These are phyloP conservation scores for Ictalurus furcatus DNA, from an alignment of 2,113 vertebrate genomes.

Conservation along the genomic window DNA sequence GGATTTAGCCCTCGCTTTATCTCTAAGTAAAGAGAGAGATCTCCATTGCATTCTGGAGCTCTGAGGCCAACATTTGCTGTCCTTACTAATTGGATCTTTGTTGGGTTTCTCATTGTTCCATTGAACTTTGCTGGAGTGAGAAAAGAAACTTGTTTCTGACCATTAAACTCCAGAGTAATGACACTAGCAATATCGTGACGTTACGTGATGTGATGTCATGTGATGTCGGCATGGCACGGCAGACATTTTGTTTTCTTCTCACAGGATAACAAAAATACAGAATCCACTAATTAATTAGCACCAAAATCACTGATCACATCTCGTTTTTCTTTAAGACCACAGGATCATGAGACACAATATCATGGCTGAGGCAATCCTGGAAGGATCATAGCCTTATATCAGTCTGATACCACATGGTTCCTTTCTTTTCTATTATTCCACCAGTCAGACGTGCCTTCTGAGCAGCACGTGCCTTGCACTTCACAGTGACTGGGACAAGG, in stretches of 20 bases:
- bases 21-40: neutral
- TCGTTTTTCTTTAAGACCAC: neutral
- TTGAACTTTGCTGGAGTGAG: neutral
- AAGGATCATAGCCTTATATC: conserved; percentile 16
- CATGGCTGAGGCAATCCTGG: neutral
- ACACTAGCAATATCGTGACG: neutral
- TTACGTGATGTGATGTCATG: too few species aligned
- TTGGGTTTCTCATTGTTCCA: neutral
- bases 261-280: neutral
- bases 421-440: conserved; percentile 63
- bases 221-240: neutral
- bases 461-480: conserved; percentile 73
- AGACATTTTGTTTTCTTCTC: neutral
- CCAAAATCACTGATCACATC: neutral
- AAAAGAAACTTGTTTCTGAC: neutral
- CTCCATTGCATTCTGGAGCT: neutral
- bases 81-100: neutral
- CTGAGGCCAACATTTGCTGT: neutral
- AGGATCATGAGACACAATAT: too few species aligned
- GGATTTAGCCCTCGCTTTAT: neutral
- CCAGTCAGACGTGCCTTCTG: conserved; percentile 57
- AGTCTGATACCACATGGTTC: conserved; percentile 57
- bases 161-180: neutral
- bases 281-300: neutral
- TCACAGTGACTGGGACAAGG: conserved; percentile 52